phyloP scores from a whole-genome alignment of 2,888 invertebrate species.

The Apodemia hepburni region DNA sequence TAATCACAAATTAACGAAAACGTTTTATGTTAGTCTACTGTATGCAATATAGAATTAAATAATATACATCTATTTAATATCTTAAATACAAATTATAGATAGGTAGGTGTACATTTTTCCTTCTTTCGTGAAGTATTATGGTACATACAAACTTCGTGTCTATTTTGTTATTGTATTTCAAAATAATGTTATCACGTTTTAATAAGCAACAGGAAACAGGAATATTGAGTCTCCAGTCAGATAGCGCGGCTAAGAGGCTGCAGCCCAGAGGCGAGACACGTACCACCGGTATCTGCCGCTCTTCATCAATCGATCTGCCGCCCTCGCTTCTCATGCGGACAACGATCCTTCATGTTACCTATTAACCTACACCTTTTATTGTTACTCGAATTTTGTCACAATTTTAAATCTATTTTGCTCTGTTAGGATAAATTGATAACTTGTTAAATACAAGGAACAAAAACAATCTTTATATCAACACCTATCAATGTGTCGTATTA shows the following conservation, averaged over 20 bases:
- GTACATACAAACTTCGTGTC: not conserved
- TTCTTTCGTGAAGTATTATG: too few species aligned
- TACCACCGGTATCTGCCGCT: constrained; percentile 54
- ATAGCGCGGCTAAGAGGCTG: constrained; percentile 39
- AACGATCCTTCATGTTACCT: constrained; percentile 39
- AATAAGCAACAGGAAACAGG: constrained; percentile 18
- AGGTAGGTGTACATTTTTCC: too few species aligned
- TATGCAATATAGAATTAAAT: too few species aligned
- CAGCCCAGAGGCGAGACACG: constrained; percentile 65
- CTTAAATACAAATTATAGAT: too few species aligned
- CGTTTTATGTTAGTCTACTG: too few species aligned
- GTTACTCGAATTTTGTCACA: not conserved
- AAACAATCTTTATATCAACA: too few species aligned
- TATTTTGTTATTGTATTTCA: not conserved
- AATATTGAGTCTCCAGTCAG: constrained; percentile 20
- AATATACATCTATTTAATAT: too few species aligned
- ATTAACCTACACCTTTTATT: constrained; percentile 17
- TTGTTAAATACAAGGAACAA: too few species aligned
- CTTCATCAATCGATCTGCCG: constrained; percentile 73
- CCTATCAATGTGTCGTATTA: too few species aligned
- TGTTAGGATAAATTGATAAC: too few species aligned
- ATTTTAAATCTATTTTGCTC: not conserved
- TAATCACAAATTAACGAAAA: too few species aligned
- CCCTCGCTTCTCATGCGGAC: constrained; percentile 43
- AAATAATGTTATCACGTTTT: constrained; percentile 8